Evolutionary conservation across 2,113 vertebrate genomes (phyloP), one percentile per base, ranked within the genome.

Genomic region (Mohoua ochrocephala): DNA sequence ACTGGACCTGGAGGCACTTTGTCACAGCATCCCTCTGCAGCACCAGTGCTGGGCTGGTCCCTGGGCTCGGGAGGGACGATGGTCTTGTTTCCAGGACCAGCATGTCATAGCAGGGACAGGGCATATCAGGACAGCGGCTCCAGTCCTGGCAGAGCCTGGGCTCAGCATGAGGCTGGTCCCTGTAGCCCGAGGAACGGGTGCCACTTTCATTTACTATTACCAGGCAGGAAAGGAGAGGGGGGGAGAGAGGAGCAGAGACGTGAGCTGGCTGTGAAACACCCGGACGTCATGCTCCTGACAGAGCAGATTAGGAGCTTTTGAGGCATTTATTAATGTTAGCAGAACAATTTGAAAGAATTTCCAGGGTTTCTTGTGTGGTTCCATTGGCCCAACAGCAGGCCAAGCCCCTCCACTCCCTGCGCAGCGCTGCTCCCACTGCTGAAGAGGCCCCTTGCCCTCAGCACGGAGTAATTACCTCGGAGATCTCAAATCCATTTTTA

Each of bases 251-350:
- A 87, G 88, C 76, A 53, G 80, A 86, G 93, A 96, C 92, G 90
- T 95, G 93, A 97, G 96, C 93, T 95, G 96, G 93, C 93, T 97
- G 92, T 67, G 93, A 96, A 95, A 91, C 56, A 26, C 79, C 68
- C 56, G 0, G 83, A 94, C 85, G 90, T 96, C 93, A 96, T 93
- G 92, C 96, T 95, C 86, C 96, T 97, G 96, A 93, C 96, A 97
- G 90, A 96, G 95, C 95, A 95, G 95, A 95, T 96, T 96, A 96
- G 90, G 92, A 94, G 96, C 93, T 96, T 93, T 92, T 96, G 96
- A 97, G 93, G 93, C 96, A 91, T 96, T 96, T 96, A 97, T 97
- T 97, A 97, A 96, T 89, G 93, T 96, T 96, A 97, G 95, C 96
- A 96, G 96, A 96, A 96, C 92, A 96, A 94, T 96, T 96, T 93